Percentiles rank a stretch among this genome's conserved stretches.
These are phyloP conservation scores for Phyllostomus discolor DNA, from an alignment of 2,113 vertebrate genomes.

Conservation along the genomic window DNA sequence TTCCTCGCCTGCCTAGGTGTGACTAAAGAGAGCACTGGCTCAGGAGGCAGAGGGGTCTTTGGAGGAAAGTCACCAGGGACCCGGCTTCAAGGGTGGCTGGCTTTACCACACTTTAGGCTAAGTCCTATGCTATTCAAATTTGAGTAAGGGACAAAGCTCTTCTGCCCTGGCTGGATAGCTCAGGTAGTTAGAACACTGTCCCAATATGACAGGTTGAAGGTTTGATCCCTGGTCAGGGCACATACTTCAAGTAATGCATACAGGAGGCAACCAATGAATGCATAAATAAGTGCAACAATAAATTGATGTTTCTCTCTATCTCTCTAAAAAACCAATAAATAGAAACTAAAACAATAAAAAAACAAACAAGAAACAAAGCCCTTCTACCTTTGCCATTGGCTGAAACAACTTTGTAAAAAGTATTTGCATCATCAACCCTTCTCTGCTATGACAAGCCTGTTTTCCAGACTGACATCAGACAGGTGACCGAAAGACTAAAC, in stretches of 20 bases:
- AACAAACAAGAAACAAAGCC: slow-evolving; percentile 3
- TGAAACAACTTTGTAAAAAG: slow-evolving; percentile 23
- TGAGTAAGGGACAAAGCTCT: slow-evolving; percentile 27
- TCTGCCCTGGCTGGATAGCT: neutral
- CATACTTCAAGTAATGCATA: no score
- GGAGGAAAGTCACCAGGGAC: neutral
- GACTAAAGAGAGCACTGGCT: neutral
- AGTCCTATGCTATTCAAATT: neutral
- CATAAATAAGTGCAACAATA: no score
- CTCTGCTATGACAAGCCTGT: neutral
- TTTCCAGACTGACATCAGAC: neutral
- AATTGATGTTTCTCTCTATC: no score
- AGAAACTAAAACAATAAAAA: no score
- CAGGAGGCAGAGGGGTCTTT: neutral
- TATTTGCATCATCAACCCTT: neutral
- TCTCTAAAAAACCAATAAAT: no score
- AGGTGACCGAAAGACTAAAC: neutral
- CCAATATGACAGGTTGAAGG: no score
- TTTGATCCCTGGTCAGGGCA: no score
- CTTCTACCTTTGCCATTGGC: neutral
- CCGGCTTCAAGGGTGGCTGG: neutral
- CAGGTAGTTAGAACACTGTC: no score
- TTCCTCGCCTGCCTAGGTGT: neutral
- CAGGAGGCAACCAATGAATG: no score
- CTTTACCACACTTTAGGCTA: neutral